Evolutionary conservation across 2,888 invertebrate species (phyloP), one percentile per base, ranked within the genome.

Genomic region (Aphidoletes aphidimyza): DNA sequence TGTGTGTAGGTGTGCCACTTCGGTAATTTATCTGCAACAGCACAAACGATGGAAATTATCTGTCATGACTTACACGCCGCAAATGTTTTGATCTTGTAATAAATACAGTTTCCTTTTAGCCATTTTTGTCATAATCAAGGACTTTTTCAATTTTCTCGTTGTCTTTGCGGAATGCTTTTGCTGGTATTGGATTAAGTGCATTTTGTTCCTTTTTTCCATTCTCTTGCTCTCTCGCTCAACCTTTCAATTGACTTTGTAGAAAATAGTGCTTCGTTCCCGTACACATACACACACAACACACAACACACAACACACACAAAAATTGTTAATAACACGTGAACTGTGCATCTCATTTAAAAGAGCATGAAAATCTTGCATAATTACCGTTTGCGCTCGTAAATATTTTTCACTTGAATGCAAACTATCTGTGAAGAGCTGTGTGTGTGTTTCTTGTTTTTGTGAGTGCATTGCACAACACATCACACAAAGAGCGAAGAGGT

Each of bases 81-180:
- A n/a, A n/a, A n/a, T n/a, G n/a, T n/a, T n/a, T n/a, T n/a, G 47
- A 39, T 47, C 19, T 47, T 54, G 54, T 30, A 69, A 30, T 69
- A 69, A 34, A 69, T 69, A 69, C 69, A 30, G 17, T 69, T 69
- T 69, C 69, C 69, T 11, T 30, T 17, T 19, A 30, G 2, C 17
- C 2, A 11, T 14, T 69, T 69, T 30, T 69, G 26, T 34, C 69
- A 69, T 69, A 14, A 69, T 30, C 69, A 69, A 69, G 69, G 69
- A 69, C 30, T 69, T 69, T 69, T 69, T 30, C 69, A 69, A 69
- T 69, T 69, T 69, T 30, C 69, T 6, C 30, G 17, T 69, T 69
- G 69, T 69, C 69, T 69, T 69, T 34, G 17, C 14, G 69, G 69
- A 22, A 22, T 54, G 14, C n/a, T 5, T 54, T 47, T 47, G 54